phyloP scores from a whole-genome alignment of 1,140 invertebrate genomes.

The Drosophila rufa region DNA sequence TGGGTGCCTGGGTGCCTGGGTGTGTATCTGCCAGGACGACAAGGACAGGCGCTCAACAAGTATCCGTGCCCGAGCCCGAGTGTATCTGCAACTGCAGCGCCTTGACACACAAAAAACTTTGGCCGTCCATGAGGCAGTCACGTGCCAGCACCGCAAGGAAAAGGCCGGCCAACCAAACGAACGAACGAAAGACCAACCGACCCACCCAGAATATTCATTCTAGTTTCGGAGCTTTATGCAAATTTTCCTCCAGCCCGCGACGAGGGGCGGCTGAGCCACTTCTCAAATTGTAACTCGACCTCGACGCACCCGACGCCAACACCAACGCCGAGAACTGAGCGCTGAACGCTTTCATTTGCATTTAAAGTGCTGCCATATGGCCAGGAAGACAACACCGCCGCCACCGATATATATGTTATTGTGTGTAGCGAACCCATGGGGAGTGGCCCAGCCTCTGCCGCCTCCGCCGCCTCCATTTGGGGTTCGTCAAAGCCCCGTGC shows the following conservation, averaged over 20 bases:
- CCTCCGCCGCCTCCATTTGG: slow-evolving; percentile 8
- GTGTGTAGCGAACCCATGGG: slow-evolving; percentile 4
- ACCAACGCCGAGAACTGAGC: slow-evolving; percentile 53
- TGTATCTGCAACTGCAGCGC: slow-evolving; percentile 58
- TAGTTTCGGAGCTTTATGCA: slow-evolving; percentile 76
- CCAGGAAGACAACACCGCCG: slow-evolving; percentile 48
- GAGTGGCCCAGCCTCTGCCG: slow-evolving; percentile 7
- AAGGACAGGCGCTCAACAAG: slow-evolving; percentile 75
- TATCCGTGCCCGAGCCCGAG: slow-evolving; percentile 35
- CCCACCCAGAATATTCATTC: slow-evolving; percentile 64
- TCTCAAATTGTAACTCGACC: slow-evolving; percentile 73
- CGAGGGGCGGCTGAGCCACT: slow-evolving; percentile 48
- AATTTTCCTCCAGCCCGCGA: slow-evolving; percentile 37
- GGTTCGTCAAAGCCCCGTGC: slow-evolving; percentile 19
- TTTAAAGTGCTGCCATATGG: slow-evolving; percentile 82
- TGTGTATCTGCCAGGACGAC: slow-evolving; percentile 31
- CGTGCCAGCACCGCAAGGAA: slow-evolving; percentile 60
- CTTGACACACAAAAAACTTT: slow-evolving; percentile 74
- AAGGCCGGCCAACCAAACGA: slow-evolving; percentile 64
- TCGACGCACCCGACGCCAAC: slow-evolving; percentile 68
- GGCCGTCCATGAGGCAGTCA: slow-evolving; percentile 58
- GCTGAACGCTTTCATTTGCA: slow-evolving; percentile 74
- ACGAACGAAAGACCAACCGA: neutral
- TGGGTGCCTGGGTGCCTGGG: neutral
- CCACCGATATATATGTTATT: slow-evolving; percentile 2